Conservation (phyloP, 1,140 invertebrate genomes). For the Bombus soroeensis region DNA sequence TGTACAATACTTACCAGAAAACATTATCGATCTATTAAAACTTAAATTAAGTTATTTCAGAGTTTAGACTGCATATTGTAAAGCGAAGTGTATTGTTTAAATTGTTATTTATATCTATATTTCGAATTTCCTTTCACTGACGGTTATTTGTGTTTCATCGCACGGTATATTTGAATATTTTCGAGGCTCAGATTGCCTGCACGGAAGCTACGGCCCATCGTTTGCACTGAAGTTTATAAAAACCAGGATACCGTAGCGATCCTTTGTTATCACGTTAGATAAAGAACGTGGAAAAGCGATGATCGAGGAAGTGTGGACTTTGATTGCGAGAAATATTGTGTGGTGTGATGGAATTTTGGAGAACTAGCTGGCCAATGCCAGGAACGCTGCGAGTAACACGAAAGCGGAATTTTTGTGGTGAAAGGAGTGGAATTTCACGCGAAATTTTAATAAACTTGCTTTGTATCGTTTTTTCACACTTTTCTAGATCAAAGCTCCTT, state of each 20-base stretch:
- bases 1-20: background rate
- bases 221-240: background rate
- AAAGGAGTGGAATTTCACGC: background rate
- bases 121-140: background rate
- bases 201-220: background rate
- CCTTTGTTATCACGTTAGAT: background rate
- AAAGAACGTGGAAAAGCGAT: background rate
- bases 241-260: background rate
- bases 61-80: background rate
- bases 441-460: constrained; percentile 3
- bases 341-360: background rate
- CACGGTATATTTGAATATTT: background rate
- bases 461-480: background rate
- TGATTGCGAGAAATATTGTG: constrained; percentile 8
- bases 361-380: background rate
- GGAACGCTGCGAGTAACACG: background rate
- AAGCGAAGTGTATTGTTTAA: background rate
- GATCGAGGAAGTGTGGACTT: background rate
- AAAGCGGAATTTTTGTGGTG: background rate
- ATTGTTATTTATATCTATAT: background rate
- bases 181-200: background rate
- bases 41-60: background rate
- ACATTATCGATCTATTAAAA: background rate
- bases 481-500: background rate
- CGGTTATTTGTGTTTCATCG: background rate